Base-by-base conservation (phyloP, 53 echinoderm and acorn worm species). In the Luidia sarsii region DNA sequence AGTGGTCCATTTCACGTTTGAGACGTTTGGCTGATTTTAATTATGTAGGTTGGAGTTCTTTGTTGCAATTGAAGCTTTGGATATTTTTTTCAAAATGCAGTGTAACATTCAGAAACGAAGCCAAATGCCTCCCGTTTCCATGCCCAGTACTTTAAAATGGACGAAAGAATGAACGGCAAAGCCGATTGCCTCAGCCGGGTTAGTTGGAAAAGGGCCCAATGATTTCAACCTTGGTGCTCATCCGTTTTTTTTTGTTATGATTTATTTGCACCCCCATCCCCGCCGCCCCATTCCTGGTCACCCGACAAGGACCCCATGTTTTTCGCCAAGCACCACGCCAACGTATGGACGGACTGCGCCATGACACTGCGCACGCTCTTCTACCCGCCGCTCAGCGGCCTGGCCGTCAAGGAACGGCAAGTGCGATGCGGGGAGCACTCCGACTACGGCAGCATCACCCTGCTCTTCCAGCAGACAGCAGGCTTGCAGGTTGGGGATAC, bases 401-500 rank as follows among this genome's bases (percentile, higher is more conserved):
- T 59, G 14, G 55, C 38, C 1, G 73, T 87, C 21, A 92, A 91
- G 57, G 84, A 68, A 16, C 79, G 86, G 27, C 95, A 92, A 48
- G 83, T 95, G 8, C 82, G 95, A 57, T 95, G 92, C 25, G 92
- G 92, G 27, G 92, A 92, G 53, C 95, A 92, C 55, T 85, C 92
- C 0, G 95, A 95, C 75, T 88, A 82, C 39, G 92, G 92, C 0
- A 80, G 83, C 1, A 88, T 92, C 65, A 95, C 92, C 0, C 71
- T 95, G 25, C 85, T 95, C 23, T 87, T 92, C 19, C 90, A 90
- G 60, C 82, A 95, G 50, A 24, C 37, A 2, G 80, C 74, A 38
- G 95, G 95, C 11, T 55, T 95, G 39, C 87, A 92, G 92, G 95
- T n/a, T n/a, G n/a, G n/a, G n/a, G n/a, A n/a, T n/a, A n/a, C n/a